phyloP scores from a whole-genome alignment of 2,797 vertebrate species.

The Crax fasciolata region DNA sequence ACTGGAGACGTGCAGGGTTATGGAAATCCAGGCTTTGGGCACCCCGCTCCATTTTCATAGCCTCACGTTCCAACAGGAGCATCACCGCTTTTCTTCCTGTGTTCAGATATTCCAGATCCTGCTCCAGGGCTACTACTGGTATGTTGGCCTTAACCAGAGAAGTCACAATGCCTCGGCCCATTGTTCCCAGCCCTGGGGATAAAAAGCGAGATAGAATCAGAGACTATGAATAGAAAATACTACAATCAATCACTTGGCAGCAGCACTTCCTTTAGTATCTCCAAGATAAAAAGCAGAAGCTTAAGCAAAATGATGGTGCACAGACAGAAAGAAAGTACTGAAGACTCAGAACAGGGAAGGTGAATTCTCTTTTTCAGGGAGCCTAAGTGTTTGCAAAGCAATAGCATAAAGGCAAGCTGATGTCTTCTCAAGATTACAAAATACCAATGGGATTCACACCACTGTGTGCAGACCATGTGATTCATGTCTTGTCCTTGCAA shows the following conservation, averaged over 20 bases:
- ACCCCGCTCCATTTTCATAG: slow-evolving; percentile 79
- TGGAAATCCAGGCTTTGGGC: slow-evolving; percentile 36
- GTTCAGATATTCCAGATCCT: slow-evolving; percentile 85
- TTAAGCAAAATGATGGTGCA: neutral
- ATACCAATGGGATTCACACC: neutral
- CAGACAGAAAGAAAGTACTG: neutral
- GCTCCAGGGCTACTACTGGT: slow-evolving; percentile 91
- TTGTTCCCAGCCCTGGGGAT: slow-evolving; percentile 92
- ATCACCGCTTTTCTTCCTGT: slow-evolving; percentile 83
- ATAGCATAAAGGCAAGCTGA: neutral
- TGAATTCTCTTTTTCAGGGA: neutral
- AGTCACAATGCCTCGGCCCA: slow-evolving; percentile 92
- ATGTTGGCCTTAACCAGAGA: slow-evolving; percentile 88
- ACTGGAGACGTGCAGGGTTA: slow-evolving; percentile 77
- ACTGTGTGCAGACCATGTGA: neutral
- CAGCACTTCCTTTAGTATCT: neutral
- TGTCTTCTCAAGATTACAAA: neutral
- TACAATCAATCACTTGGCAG: neutral
- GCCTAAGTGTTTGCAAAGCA: neutral
- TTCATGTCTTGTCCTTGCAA: neutral
- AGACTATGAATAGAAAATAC: neutral
- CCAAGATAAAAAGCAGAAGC: neutral
- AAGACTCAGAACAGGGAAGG: neutral
- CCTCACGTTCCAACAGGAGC: slow-evolving; percentile 85
- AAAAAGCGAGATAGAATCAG: slow-evolving; percentile 51